Conservation (phyloP, 2,888 invertebrate species). For the Anthophora plumipes region DNA sequence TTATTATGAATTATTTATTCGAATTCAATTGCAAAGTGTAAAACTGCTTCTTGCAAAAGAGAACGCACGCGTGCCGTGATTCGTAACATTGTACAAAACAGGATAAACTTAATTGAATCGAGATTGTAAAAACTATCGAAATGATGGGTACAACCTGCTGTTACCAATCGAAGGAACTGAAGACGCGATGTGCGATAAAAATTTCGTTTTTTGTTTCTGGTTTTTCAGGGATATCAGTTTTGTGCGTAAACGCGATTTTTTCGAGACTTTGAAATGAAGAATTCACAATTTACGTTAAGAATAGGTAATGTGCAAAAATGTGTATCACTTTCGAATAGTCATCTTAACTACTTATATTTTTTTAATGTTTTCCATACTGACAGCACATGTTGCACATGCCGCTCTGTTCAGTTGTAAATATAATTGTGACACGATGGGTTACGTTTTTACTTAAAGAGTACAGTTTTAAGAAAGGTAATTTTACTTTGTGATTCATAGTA, state of each 20-base stretch:
- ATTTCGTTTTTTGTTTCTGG: neutral
- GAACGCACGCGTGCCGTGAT: neutral
- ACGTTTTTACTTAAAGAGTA: neutral
- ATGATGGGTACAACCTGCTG: constrained; percentile 8
- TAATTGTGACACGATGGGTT: too few species aligned
- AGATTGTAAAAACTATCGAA: constrained; percentile 52
- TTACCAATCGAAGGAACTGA: constrained; percentile 36
- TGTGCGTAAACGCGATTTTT: neutral
- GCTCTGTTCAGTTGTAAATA: constrained; percentile 35
- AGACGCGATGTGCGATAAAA: neutral
- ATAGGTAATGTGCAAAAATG: neutral
- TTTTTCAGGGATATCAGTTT: neutral
- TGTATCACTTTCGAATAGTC: neutral
- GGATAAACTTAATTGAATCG: constrained; percentile 50
- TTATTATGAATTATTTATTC: neutral
- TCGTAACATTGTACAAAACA: constrained; percentile 25
- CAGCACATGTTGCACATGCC: neutral
- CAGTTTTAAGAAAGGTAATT: neutral
- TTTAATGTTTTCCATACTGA: constrained; percentile 22
- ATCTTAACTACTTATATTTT: neutral
- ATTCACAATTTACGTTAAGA: neutral
- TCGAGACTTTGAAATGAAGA: neutral
- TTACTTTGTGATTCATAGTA: neutral
- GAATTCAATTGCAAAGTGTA: neutral
- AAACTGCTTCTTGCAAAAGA: constrained; percentile 19